Evolutionary conservation across 1,140 invertebrate species (phyloP).

Genomic region (Parapsyche elsis): DNA sequence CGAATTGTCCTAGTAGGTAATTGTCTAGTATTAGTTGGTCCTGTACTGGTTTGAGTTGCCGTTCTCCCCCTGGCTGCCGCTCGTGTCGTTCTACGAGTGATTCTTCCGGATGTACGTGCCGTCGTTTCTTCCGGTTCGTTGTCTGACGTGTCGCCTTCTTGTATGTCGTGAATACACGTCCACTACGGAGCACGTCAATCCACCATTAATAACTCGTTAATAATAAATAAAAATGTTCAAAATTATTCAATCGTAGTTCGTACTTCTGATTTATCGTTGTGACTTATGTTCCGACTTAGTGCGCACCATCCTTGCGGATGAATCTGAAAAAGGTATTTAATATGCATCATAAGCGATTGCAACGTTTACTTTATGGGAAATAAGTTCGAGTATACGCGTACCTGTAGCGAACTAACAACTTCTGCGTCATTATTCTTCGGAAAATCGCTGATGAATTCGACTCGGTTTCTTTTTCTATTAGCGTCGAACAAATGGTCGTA

Average conservation of each 20-base stretch:
- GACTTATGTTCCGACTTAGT: constrained; percentile 86
- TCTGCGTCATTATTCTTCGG: constrained; percentile 87
- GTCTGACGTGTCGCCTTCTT: constrained; percentile 68
- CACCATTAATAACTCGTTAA: neutral
- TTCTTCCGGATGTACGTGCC: neutral
- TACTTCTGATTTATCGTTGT: constrained; percentile 86
- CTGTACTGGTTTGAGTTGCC: neutral
- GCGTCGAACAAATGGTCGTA: constrained; percentile 85
- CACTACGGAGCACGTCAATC: constrained; percentile 70
- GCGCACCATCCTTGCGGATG: constrained; percentile 93
- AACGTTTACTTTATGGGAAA: constrained; percentile 13
- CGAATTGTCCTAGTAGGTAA: constrained; percentile 46
- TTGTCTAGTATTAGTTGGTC: neutral
- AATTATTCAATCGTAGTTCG: constrained; percentile 43
- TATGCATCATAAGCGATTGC: too few relatives aligned
- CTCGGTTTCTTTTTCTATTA: constrained; percentile 79
- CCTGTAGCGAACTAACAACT: constrained; percentile 88
- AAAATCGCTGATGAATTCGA: constrained; percentile 92
- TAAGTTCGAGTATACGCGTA: constrained; percentile 53
- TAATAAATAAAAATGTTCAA: neutral
- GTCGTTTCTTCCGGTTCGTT: constrained; percentile 61
- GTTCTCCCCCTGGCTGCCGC: neutral
- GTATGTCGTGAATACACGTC: constrained; percentile 94
- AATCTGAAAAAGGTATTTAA: constrained; percentile 71
- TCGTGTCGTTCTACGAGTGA: constrained; percentile 48